Conservation (phyloP, 2,113 vertebrate species). For the Eurystomus gularis region DNA sequence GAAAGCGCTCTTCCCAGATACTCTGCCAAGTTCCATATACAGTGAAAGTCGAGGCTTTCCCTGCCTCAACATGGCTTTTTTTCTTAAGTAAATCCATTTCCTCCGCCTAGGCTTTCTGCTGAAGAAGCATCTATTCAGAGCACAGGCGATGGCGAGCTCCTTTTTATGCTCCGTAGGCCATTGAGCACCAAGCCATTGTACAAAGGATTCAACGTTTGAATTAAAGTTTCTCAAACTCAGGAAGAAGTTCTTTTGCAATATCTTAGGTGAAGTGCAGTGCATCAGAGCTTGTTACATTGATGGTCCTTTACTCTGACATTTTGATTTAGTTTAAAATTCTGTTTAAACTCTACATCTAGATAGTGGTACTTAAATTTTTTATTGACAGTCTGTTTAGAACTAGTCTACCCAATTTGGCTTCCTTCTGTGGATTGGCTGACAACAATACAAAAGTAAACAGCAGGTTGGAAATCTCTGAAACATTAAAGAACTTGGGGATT, state of each 20-base stretch:
- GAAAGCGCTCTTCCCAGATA: not conserved
- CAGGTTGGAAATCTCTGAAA: conserved; percentile 6
- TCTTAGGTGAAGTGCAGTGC: conserved; percentile 9
- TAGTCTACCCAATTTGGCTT: conserved; percentile 19
- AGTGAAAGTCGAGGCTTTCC: not conserved
- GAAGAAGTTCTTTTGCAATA: not conserved
- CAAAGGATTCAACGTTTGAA: not conserved
- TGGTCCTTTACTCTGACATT: conserved; percentile 48
- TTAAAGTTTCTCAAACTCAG: not conserved
- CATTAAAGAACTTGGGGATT: not conserved
- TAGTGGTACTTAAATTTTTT: conserved; percentile 49
- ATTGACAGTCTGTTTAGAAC: conserved; percentile 47
- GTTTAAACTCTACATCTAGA: conserved; percentile 49
- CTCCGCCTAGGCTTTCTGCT: not conserved
- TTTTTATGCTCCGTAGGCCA: not conserved
- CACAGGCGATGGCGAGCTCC: not conserved
- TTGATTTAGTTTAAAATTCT: conserved; percentile 62
- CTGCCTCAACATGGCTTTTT: not conserved
- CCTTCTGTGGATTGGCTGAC: conserved; percentile 35
- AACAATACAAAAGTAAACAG: conserved; percentile 35
- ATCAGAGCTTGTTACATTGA: conserved; percentile 10
- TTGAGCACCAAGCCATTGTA: not conserved
- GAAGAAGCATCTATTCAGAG: not conserved
- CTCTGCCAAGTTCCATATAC: not conserved
- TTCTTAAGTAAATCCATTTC: not conserved